Percentiles rank a stretch among this genome's conserved stretches.
Conservation (phyloP, 2,888 invertebrate genomes). For the Entomobrya proxima region DNA sequence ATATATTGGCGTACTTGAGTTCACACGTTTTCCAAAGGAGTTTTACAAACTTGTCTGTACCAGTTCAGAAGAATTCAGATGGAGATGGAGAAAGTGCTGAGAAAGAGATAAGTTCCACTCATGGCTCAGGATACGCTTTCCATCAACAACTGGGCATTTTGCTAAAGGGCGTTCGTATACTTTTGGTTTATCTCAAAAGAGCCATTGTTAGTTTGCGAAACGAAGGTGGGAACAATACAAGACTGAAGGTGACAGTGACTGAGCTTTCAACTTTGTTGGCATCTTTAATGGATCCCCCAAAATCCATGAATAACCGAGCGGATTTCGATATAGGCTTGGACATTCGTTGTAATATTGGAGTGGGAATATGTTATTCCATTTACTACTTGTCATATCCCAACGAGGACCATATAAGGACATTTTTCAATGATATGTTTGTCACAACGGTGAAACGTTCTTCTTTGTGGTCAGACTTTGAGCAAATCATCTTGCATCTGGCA, state of each 20-base stretch:
- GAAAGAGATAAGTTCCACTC: background rate
- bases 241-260: background rate
- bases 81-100: background rate
- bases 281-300: conserved; percentile 21
- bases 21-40: background rate
- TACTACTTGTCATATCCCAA: background rate
- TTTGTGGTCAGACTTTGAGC: conserved; percentile 29
- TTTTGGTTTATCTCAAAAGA: conserved; percentile 57
- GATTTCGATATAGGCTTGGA: conserved; percentile 68
- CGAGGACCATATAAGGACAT: background rate
- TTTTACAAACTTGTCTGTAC: conserved; percentile 2
- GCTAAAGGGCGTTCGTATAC: conserved; percentile 52
- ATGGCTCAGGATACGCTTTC: conserved; percentile 52
- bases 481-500: background rate
- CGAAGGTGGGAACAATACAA: background rate
- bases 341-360: conserved; percentile 71
- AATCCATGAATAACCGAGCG: background rate
- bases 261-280: background rate
- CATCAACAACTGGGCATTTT: conserved; percentile 62
- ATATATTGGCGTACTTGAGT: conserved; percentile 42
- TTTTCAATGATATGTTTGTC: conserved; percentile 26
- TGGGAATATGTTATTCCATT: conserved; percentile 65
- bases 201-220: background rate
- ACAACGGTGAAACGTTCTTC: background rate
- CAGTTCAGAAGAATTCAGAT: background rate